These are phyloP conservation scores for Charina bottae DNA, from an alignment of 2,113 vertebrate species.

Conservation along the genomic window DNA sequence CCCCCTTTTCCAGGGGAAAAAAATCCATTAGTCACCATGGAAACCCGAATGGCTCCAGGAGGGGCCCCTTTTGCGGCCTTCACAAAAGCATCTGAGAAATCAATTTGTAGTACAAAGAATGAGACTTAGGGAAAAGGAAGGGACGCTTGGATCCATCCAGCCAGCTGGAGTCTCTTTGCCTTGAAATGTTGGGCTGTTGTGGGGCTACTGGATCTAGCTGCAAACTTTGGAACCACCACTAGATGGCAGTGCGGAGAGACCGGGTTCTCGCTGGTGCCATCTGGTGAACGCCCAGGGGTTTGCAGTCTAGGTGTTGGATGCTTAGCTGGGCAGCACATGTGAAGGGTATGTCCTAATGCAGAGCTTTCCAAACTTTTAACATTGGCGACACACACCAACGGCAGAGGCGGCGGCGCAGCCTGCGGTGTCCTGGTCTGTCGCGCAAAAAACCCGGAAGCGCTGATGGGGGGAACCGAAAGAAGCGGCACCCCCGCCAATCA, in stretches of 20 bases:
- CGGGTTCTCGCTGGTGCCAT: neutral
- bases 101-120: conserved; percentile 24
- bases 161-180: neutral
- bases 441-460: too few relatives aligned
- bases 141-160: neutral
- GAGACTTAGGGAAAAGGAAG: neutral
- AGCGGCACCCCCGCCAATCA: too few relatives aligned
- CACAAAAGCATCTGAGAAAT: conserved; percentile 23
- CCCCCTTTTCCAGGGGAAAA: conserved; percentile 32
- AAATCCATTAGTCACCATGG: conserved; percentile 67
- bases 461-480: too few relatives aligned
- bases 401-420: too few relatives aligned
- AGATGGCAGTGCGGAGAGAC: neutral
- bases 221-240: neutral
- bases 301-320: neutral
- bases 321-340: too few relatives aligned
- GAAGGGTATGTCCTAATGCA: too few relatives aligned
- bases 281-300: neutral
- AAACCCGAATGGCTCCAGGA: neutral
- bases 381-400: too few relatives aligned
- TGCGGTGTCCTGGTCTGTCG: too few relatives aligned
- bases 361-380: too few relatives aligned
- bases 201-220: neutral
- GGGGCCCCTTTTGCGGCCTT: conserved; percentile 14
- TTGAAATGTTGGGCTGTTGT: too few relatives aligned